phyloP scores from a whole-genome alignment of 2,113 vertebrate genomes.

The Corvus moneduloides region DNA sequence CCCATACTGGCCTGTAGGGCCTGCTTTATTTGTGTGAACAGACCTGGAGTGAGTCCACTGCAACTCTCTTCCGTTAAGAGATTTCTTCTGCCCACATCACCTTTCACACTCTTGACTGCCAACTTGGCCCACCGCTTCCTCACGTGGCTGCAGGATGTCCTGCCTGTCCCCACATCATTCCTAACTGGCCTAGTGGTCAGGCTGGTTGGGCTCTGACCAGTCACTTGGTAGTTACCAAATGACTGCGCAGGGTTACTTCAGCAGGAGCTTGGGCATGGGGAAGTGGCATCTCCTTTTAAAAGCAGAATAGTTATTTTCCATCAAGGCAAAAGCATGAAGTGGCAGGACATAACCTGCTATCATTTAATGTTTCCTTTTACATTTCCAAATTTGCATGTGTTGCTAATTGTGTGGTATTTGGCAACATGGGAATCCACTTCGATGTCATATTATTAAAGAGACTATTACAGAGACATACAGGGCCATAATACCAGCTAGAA shows the following conservation, averaged over 20 bases:
- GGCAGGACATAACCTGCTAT: not conserved
- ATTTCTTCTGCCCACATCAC: not conserved
- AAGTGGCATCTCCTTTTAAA: not conserved
- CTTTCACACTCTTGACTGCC: not conserved
- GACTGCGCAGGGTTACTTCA: not conserved
- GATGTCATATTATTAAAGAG: not conserved
- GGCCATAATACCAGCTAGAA: not conserved
- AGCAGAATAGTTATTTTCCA: not conserved
- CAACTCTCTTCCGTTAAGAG: fast-evolving
- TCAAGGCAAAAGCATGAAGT: not conserved
- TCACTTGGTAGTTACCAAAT: not conserved
- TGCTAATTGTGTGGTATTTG: not conserved
- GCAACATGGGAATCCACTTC: not conserved
- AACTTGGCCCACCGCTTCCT: too few relatives aligned
- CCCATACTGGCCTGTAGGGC: too few relatives aligned
- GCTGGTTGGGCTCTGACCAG: not conserved
- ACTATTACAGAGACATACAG: not conserved
- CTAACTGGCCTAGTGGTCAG: not conserved
- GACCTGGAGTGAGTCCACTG: not conserved
- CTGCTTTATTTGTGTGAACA: not conserved
- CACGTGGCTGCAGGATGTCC: fast-evolving
- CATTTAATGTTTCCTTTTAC: not conserved
- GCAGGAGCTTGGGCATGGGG: not conserved
- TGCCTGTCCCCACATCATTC: not conserved
- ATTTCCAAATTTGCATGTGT: not conserved